These are phyloP conservation scores for Mamestra configurata DNA, from an alignment of 1,140 invertebrate species.

Conservation along the genomic window DNA sequence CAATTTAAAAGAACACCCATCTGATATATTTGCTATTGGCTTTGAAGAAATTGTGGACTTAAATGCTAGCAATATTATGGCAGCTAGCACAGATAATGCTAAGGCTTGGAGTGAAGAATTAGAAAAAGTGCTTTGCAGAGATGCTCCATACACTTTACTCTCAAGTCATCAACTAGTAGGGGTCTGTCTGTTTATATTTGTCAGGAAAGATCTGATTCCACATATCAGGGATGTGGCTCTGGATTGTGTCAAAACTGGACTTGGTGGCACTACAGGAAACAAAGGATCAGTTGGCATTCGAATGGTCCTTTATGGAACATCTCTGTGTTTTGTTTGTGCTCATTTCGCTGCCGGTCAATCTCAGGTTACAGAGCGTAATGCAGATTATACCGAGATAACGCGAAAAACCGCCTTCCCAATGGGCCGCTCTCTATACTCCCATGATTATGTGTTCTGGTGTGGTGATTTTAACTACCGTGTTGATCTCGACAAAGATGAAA, in stretches of 20 bases:
- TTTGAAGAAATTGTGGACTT: constrained; percentile 99
- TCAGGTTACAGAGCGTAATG: constrained; percentile 98
- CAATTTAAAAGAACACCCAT: constrained; percentile 89
- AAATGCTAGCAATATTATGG: constrained; percentile 99
- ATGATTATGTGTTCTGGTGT: constrained; percentile 99
- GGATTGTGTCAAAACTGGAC: constrained; percentile 98
- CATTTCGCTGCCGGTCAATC: constrained; percentile 99
- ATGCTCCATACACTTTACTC: constrained; percentile 96
- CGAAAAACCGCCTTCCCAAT: constrained; percentile 97
- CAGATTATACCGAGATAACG: constrained; percentile 98
- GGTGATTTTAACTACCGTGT: constrained; percentile 99
- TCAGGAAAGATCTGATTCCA: constrained; percentile 95
- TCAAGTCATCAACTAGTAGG: constrained; percentile 99
- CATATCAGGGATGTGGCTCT: constrained; percentile 97
- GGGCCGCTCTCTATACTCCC: constrained; percentile 96
- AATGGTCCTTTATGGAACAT: constrained; percentile 96
- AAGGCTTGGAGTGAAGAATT: constrained; percentile 98
- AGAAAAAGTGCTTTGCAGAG: constrained; percentile 96
- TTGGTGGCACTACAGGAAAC: constrained; percentile 98
- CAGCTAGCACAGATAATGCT: constrained; percentile 98
- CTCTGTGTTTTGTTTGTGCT: constrained; percentile 98
- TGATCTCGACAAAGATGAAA: constrained; percentile 98
- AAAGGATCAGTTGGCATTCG: constrained; percentile 99
- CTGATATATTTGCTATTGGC: constrained; percentile 98
- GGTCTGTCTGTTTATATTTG: constrained; percentile 98